Evolutionary conservation across 2,113 vertebrate genomes (phyloP).

Genomic region (Pungitius pungitius): DNA sequence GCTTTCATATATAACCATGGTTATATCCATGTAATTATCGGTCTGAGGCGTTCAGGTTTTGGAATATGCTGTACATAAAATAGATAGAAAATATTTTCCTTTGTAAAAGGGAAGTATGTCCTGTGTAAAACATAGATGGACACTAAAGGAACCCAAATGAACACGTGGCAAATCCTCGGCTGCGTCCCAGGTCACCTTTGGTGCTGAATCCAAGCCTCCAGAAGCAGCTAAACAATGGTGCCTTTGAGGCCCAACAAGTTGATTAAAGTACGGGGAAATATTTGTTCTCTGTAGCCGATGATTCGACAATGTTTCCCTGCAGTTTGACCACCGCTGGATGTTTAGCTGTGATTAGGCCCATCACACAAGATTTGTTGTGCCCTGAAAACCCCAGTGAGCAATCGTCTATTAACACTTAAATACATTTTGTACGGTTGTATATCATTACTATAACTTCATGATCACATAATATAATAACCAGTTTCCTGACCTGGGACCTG

Average conservation of each 20-base stretch:
- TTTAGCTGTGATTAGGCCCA: neutral
- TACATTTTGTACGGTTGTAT: neutral
- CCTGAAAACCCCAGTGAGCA: neutral
- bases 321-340: neutral
- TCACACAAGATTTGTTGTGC: neutral
- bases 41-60: conserved; percentile 77
- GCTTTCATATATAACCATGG: conserved; percentile 79
- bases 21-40: conserved; percentile 76
- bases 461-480: neutral
- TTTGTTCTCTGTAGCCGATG: neutral
- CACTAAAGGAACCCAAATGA: conserved; percentile 65
- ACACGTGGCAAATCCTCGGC: conserved; percentile 54
- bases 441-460: neutral
- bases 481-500: conserved; percentile 59
- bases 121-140: conserved; percentile 68
- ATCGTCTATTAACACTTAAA: neutral
- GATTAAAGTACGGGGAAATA: neutral
- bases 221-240: neutral
- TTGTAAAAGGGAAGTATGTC: conserved; percentile 78
- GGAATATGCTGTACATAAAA: conserved; percentile 79
- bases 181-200: conserved; percentile 48
- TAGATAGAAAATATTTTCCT: conserved; percentile 73
- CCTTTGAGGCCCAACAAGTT: neutral
- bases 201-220: neutral
- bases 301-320: neutral